Evolutionary conservation across 2,797 vertebrate genomes (phyloP).

Genomic region (Catostomus latipinnis): DNA sequence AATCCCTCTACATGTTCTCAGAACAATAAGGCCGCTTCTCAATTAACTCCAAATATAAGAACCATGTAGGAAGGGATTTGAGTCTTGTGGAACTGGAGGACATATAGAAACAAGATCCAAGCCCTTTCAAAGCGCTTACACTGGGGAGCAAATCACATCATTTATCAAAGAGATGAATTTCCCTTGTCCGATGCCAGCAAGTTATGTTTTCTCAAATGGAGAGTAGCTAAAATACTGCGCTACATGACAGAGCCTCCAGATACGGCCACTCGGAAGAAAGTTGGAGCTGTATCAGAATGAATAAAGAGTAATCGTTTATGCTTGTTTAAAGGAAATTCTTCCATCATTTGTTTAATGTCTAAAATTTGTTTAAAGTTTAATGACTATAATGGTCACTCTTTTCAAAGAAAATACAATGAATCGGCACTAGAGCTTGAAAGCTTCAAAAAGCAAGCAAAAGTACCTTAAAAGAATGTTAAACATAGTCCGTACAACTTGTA

Average conservation of each 20-base stretch:
- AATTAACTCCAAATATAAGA: constrained; percentile 53
- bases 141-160: constrained; percentile 56
- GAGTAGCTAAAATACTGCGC: background rate
- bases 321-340: constrained; percentile 1
- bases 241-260: constrained; percentile 17
- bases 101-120: constrained; percentile 44
- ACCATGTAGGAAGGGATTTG: constrained; percentile 62
- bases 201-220: constrained; percentile 2
- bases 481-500: too few species aligned
- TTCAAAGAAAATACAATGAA: too few species aligned
- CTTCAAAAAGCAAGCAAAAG: too few species aligned
- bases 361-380: too few species aligned
- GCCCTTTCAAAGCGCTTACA: constrained; percentile 54
- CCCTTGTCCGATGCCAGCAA: constrained; percentile 21
- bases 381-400: too few species aligned
- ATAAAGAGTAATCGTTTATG: background rate
- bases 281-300: constrained; percentile 10
- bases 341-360: too few species aligned
- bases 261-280: constrained; percentile 11
- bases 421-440: too few species aligned
- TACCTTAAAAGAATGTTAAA: too few species aligned
- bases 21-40: constrained; percentile 34
- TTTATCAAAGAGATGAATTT: constrained; percentile 61
- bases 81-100: constrained; percentile 46
- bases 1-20: constrained; percentile 29